Evolutionary conservation across 2,113 vertebrate species (phyloP).

Genomic region (Tichodroma muraria): DNA sequence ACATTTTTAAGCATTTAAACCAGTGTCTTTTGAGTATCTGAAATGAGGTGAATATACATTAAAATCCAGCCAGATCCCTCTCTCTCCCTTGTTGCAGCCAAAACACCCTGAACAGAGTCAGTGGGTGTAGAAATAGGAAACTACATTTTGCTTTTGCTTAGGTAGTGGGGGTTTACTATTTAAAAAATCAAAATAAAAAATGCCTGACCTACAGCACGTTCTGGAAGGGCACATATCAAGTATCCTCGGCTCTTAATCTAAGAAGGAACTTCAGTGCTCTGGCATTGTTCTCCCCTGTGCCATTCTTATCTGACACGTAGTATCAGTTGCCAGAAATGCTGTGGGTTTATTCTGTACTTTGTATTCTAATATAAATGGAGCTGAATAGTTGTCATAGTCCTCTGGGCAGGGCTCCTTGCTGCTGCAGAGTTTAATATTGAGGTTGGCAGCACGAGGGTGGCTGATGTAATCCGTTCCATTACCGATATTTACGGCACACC

Average conservation of each 20-base stretch:
- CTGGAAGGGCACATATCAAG: neutral
- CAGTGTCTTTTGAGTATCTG: neutral
- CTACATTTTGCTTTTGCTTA: neutral
- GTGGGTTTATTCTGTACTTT: slow-evolving; percentile 31
- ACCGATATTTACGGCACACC: slow-evolving; percentile 15
- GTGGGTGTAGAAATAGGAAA: neutral
- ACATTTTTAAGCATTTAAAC: neutral
- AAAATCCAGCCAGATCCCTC: neutral
- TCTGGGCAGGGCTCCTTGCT: slow-evolving; percentile 44
- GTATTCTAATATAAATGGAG: slow-evolving; percentile 39
- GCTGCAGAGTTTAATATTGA: slow-evolving; percentile 46
- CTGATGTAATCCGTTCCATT: slow-evolving; percentile 58
- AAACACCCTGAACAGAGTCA: neutral
- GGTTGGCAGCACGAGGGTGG: slow-evolving; percentile 29
- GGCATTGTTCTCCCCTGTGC: slow-evolving; percentile 19
- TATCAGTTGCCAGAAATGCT: slow-evolving; percentile 40
- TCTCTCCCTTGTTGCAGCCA: neutral
- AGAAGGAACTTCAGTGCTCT: neutral
- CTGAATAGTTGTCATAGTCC: slow-evolving; percentile 54
- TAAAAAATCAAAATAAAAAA: neutral
- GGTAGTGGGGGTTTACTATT: neutral
- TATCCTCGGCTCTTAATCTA: neutral
- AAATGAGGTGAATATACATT: neutral
- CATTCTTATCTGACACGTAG: slow-evolving; percentile 50
- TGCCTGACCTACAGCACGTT: neutral